phyloP scores from a whole-genome alignment of 2,113 vertebrate species.

The Pteruthius melanotis region DNA sequence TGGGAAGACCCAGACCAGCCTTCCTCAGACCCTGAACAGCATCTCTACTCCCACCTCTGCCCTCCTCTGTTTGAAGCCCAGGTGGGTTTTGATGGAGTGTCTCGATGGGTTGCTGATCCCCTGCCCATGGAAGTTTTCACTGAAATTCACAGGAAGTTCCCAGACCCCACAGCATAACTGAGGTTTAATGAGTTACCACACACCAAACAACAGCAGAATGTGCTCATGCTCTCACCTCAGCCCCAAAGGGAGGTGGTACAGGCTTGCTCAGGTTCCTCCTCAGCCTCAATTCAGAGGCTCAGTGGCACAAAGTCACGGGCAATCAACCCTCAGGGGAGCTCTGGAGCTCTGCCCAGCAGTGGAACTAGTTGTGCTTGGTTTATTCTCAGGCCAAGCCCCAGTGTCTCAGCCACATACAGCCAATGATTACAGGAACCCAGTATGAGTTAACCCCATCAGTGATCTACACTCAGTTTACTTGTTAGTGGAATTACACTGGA shows the following conservation, averaged over 20 bases:
- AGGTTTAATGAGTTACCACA: slow-evolving; percentile 25
- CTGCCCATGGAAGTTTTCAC: slow-evolving; percentile 14
- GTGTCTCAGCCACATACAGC: not conserved
- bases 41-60: not conserved
- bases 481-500: not conserved
- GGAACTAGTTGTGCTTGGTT: not conserved
- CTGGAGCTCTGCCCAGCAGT: not conserved
- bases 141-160: not conserved
- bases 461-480: not conserved
- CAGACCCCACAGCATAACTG: not conserved
- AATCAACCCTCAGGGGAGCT: not conserved
- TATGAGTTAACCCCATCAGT: not conserved
- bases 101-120: not conserved
- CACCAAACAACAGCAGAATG: not conserved
- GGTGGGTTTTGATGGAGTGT: not conserved
- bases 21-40: not conserved
- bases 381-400: not conserved
- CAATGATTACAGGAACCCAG: not conserved
- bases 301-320: not conserved
- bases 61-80: not conserved
- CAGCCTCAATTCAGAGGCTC: not conserved
- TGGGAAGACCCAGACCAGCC: not conserved
- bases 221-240: not conserved
- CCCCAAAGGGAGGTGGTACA: not conserved
- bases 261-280: not conserved